Base-by-base conservation (phyloP, 2,797 vertebrate genomes). In the Passerculus sandwichensis region DNA sequence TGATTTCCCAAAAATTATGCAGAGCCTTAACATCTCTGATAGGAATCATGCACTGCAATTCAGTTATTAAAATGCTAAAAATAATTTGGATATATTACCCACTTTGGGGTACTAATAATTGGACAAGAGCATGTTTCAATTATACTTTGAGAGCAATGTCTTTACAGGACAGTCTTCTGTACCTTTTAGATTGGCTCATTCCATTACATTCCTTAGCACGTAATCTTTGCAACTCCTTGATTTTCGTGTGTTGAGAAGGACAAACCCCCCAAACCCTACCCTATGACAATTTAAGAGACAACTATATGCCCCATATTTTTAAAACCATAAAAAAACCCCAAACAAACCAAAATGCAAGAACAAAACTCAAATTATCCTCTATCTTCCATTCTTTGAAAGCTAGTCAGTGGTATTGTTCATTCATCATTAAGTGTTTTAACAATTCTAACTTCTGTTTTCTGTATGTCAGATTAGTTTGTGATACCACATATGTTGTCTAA, bases 251-350 rank as follows among this genome's bases (percentile, higher is more conserved):
- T 27, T 51, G 27, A 42, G 61, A 47, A 57, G 42, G n/a, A 6
- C 3, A 27, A n/a, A 8, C 4, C 1, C 1, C 4, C 3, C 1
- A 23, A 80, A 66, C 1, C 5, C 21, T 29, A 66, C 1, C 5
- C 21, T 29, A 8, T 34, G 21, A 85, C 47, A 56, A 34, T 27
- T 69, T 29, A 22, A 38, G n/a, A 32, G 20, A 36, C 17, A 1
- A 1, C 6, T 1, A 16, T 44, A 32, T 50, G 26, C 17, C 14
- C 17, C 3, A 4, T 23, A 16, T 47, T 48, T 60, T 70, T 84
- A 61, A 73, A 53, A 38, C 5, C 6, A 15, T 66, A 8, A 34
- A 61, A 34, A 61, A 34, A 8, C 0, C 5, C 6, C 25, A 56
- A 50, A 44, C 3, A 48, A 61, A 36, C 18, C 13, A 36, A 61